phyloP scores from a whole-genome alignment of 92 coral and sea anemone species.

The Isaurus tuberculatus region DNA sequence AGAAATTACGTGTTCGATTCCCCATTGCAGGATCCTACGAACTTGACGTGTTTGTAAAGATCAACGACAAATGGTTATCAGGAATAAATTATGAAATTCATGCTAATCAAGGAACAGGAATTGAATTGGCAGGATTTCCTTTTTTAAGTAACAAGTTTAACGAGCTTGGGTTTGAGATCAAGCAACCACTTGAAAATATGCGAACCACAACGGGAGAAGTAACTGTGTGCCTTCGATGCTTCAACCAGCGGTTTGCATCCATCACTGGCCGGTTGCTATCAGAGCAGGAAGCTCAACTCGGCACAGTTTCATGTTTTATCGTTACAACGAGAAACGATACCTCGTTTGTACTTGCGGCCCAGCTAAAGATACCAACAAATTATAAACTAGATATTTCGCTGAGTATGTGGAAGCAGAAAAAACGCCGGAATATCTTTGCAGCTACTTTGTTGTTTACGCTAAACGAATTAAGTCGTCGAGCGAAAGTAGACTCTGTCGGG shows the following conservation, averaged over 20 bases:
- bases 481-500: no score
- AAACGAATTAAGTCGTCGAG: no score
- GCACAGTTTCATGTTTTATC: constrained; percentile 2
- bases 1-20: constrained; percentile 71
- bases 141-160: constrained; percentile 24
- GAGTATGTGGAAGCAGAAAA: constrained; percentile 51
- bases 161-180: constrained; percentile 30
- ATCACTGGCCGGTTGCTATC: constrained; percentile 6
- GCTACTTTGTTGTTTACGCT: no score
- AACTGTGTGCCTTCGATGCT: constrained; percentile 39
- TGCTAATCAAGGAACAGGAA: not conserved
- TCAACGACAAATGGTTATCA: constrained; percentile 51
- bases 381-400: constrained; percentile 72
- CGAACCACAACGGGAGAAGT: constrained; percentile 26
- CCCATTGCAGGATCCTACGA: constrained; percentile 72
- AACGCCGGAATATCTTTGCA: constrained; percentile 59
- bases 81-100: constrained; percentile 49
- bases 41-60: constrained; percentile 62
- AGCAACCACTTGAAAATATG: constrained; percentile 28
- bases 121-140: constrained; percentile 16
- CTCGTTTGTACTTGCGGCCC: constrained; percentile 51
- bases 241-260: constrained; percentile 33
- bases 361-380: constrained; percentile 61
- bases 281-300: not conserved
- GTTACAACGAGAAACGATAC: constrained; percentile 13